Base-by-base conservation (phyloP, 2,888 invertebrate species). In the Lucinisca nassula region DNA sequence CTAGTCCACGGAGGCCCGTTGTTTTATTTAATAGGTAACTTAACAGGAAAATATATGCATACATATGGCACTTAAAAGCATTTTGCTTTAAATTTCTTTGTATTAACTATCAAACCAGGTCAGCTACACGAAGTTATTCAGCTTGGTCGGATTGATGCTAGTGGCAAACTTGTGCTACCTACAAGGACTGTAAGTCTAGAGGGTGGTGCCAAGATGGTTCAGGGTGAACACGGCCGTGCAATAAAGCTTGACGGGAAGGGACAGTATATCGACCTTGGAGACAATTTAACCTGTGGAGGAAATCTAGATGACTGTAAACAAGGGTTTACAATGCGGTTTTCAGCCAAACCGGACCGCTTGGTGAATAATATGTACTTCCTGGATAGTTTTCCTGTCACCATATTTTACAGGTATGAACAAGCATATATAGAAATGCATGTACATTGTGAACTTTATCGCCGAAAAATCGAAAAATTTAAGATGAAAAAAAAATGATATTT, bases 231-330 rank as follows among this genome's bases (percentile, higher is more conserved):
- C 32, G 85, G 87, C 8, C 74, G 85, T 27, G 93, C 94, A 14
- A 79, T 94, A 0, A 87, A 92, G 40, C 93, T 96, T 8, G 91
- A 93, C 77, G 96, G 95, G 1, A 87, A 82, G 35, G 85, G 88
- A 49, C 95, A 96, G 87, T 96, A 95, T 88, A 89, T 96, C 17
- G 94, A 96, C 89, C 85, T 95, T 2, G 95, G 95, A 6, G 88
- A 91, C 8, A 93, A 95, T 76, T 89, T 95, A 49, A 93, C 95
- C 6, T 96, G 96, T 82, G 88, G 85, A 0, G 96, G 95, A 38
- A 93, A 95, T 91, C 91, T 96, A 32, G 94, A 94, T 70, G 90
- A 93, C 77, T 96, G 96, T 85, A 85, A 49, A 27, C 91, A 95
- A 21, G 96, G 96, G 24, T 95, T 95, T 85, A 95, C 95, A 0